Conservation (phyloP, 2,888 invertebrate species). For the Drosophila subquinaria region DNA sequence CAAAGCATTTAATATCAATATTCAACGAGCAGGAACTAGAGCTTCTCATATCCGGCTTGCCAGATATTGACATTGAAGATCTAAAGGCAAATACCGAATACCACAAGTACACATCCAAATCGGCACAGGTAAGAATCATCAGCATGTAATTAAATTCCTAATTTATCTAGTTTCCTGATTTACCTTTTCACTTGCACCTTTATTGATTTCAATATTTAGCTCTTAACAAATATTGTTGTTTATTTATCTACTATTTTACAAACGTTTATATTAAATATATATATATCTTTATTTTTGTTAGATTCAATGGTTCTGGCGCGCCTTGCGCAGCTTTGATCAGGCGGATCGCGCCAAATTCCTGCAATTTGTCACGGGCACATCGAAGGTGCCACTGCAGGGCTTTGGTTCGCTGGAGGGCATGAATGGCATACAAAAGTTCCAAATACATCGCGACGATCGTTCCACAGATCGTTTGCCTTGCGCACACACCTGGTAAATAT, state of each 20-base stretch:
- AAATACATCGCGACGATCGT: conserved; percentile 94
- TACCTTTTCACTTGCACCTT: too few species aligned
- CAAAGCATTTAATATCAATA: conserved; percentile 94
- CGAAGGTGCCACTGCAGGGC: conserved; percentile 95
- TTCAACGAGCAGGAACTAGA: conserved; percentile 97
- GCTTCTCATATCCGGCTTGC: conserved; percentile 94
- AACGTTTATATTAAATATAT: not conserved
- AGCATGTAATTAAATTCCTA: too few species aligned
- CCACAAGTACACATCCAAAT: conserved; percentile 94
- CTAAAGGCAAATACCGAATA: conserved; percentile 95
- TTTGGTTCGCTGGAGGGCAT: conserved; percentile 95
- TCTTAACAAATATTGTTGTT: not conserved
- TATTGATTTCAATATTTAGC: not conserved
- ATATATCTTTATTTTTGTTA: conserved; percentile 75
- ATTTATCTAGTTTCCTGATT: too few species aligned
- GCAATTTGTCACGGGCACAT: conserved; percentile 96
- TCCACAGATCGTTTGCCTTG: conserved; percentile 95
- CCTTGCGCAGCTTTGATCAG: conserved; percentile 94
- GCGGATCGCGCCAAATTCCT: conserved; percentile 95
- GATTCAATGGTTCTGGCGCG: conserved; percentile 98
- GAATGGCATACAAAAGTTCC: conserved; percentile 97
- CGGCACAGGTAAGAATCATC: conserved; percentile 89
- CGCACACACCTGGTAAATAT: conserved; percentile 93
- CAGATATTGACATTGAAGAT: conserved; percentile 96
- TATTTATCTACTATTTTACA: not conserved